Base-by-base conservation (phyloP, 92 coral and sea anemone genomes). In the Heteractis magnifica region DNA sequence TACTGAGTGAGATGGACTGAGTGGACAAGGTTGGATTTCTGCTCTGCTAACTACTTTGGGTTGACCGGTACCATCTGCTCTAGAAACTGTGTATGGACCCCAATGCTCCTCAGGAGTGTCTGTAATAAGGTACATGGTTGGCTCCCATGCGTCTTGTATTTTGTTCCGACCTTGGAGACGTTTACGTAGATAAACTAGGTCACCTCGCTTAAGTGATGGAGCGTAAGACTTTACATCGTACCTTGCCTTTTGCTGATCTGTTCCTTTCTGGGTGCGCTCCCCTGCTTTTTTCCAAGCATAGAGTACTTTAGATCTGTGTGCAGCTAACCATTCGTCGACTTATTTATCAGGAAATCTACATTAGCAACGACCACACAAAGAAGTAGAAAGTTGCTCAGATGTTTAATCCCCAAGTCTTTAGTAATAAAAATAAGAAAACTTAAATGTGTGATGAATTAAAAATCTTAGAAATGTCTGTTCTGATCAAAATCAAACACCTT, bases 281-380 rank as follows among this genome's bases (percentile, higher is more conserved):
- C 84, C 89, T 82, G 92, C 90, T 81, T 82, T 78, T 73, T 88
- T 76, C 75, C 82, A 88, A 65, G 90, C 94, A 81, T 88, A 86
- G 41, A 81, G 77, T 68, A 91, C 56, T 11, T 89, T 62, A 5
- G 64, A 4, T 16, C 79, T 76, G 58, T 91, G 94, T 10, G 84
- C 78, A 8, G 74, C 56, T 20, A 91, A 49, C 91, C 94, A 90
- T 60, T 86, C 87, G 41, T 44, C 26, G 18, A 71, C 19, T 1
- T n/a, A n/a, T n/a, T 53, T 53, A 7, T 53, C 59, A 0, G 59
- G 1, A 53, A 53, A 7, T 7, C 10, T 53, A 53, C 59, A 53
- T 7, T 12, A 53, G 13, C 59, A 53, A 53, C 1, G 59, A 53
- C 26, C 26, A 53, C 0, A 12, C 8, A 12, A 53, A 53, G 1